Evolutionary conservation across 2,113 vertebrate species (phyloP).

Genomic region (Paedocypris sp.): DNA sequence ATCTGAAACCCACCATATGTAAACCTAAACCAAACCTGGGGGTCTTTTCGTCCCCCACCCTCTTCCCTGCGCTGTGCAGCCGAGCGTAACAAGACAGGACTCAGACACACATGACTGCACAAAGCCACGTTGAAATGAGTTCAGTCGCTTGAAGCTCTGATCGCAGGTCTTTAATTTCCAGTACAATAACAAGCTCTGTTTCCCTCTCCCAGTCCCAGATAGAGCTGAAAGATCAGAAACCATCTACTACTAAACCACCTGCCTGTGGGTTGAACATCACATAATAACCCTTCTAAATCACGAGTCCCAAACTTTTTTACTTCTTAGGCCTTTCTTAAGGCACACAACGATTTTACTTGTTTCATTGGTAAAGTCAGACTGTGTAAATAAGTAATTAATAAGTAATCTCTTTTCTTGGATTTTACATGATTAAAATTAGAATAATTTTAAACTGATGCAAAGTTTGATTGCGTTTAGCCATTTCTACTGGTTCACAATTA

Average conservation of each 20-base stretch:
- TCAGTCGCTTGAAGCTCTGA: conserved; percentile 20
- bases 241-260: background rate
- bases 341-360: too few species aligned
- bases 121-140: conserved; percentile 35
- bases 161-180: conserved; percentile 29
- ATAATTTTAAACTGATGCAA: too few species aligned
- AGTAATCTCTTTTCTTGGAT: too few species aligned
- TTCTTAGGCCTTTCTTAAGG: too few species aligned
- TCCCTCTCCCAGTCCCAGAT: background rate
- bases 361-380: too few species aligned
- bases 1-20: background rate
- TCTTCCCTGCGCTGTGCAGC: conserved; percentile 34
- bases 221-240: background rate
- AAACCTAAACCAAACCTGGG: background rate
- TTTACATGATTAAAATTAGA: too few species aligned
- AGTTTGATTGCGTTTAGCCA: too few species aligned
- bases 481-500: too few species aligned
- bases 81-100: conserved; percentile 31
- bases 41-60: conserved; percentile 21
- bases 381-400: background rate
- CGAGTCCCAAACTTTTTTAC: too few species aligned
- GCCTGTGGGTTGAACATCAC: background rate
- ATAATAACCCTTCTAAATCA: conserved; percentile 4
- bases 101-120: conserved; percentile 45
- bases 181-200: conserved; percentile 27